Percentiles rank a stretch among this genome's conserved stretches.
Evolutionary conservation across 2,113 vertebrate genomes (phyloP).

Genomic region (Scopus umbretta): DNA sequence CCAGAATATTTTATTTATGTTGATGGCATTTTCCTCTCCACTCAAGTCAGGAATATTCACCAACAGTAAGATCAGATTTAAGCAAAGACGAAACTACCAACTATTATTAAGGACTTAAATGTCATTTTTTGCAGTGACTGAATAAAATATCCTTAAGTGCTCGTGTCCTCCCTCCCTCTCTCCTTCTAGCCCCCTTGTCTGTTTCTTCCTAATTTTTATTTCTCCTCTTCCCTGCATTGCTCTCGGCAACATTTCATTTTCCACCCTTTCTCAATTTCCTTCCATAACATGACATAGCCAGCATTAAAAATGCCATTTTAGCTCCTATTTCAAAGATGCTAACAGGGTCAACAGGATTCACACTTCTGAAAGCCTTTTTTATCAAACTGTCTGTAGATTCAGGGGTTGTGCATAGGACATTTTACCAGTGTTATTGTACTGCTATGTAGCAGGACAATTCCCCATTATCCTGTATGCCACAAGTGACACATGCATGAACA

Average conservation of each 20-base stretch:
- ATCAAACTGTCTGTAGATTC: neutral
- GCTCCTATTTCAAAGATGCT: neutral
- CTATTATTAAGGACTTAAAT: neutral
- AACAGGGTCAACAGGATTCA: neutral
- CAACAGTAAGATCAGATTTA: neutral
- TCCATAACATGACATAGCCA: neutral
- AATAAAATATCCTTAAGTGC: neutral
- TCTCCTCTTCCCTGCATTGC: neutral
- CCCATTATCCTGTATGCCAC: neutral
- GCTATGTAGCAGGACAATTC: neutral
- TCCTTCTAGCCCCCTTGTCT: neutral
- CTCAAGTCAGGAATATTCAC: neutral
- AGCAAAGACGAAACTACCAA: neutral
- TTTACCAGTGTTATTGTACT: neutral
- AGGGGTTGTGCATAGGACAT: neutral
- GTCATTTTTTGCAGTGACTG: neutral
- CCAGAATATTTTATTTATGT: neutral
- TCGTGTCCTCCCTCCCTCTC: neutral
- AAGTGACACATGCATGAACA: neutral
- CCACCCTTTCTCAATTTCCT: neutral
- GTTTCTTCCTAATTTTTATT: neutral
- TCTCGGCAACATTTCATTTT: neutral
- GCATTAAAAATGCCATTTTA: neutral
- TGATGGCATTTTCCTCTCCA: neutral
- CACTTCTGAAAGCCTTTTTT: neutral